Evolutionary conservation across 1,140 invertebrate species (phyloP), one percentile per base, ranked within the genome.

Genomic region (Mylabris phalerata): DNA sequence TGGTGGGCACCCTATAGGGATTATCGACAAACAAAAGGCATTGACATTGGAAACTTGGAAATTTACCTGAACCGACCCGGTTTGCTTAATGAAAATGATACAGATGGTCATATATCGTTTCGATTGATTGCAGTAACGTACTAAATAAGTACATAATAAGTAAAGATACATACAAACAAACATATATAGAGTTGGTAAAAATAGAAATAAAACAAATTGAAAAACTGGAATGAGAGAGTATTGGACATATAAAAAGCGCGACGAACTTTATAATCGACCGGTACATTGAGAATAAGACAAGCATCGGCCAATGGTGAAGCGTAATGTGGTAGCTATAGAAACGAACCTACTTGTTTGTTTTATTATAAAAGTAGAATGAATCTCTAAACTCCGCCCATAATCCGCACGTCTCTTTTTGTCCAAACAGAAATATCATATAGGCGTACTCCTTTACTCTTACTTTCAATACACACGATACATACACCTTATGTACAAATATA

Each of bases 241-340:
- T 32, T 32, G 32, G 32, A 32, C 32, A 32, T 32, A 32, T 32
- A 32, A 32, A 32, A 63, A 63, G 50, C 65, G 32, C 32, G 32
- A 32, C 32, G 32, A 32, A 32, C 32, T 32, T 67, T 63, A 63
- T 68, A 69, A 69, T 69, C 67, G 67, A 67, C 65, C 58, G 64
- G 57, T 60, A 60, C 54, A 58, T 50, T 43, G 57, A 55, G 43
- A 48, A 41, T 45, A 55, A 60, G 59, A 55, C 52, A 55, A 49
- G 48, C 52, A 48, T 50, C 55, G 59, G 55, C 67, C 66, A 69
- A 67, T 67, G 61, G 60, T 62, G 55, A 57, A 50, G 60, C 66
- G 67, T 69, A 69, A 66, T 64, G 49, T 64, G 67, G 67, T 69
- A 69, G 67, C 67, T 69, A 69, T 69, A 69, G 66, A 66, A 69